Base-by-base conservation (phyloP, 2,113 vertebrate genomes). In the Pogona vitticeps region DNA sequence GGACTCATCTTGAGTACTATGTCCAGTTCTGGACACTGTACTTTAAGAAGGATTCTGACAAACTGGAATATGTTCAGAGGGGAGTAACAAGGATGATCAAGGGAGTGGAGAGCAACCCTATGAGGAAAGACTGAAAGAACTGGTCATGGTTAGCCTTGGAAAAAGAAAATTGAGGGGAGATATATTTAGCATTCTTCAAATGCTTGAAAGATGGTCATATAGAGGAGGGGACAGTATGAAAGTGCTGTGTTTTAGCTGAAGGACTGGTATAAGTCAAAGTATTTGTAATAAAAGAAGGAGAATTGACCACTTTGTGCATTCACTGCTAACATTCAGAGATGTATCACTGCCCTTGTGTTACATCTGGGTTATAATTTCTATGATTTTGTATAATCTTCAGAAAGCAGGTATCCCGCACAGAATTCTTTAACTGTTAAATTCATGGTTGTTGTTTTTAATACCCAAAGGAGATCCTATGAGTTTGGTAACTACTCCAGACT, bases 371-470 rank as follows among this genome's bases (percentile, higher is more conserved):
- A 26, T 76, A 65, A 40, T n/a, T n/a, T n/a, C n/a, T n/a, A n/a
- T n/a, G n/a, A n/a, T n/a, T n/a, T n/a, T n/a, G n/a, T 70, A 84
- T 76, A 20, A n/a, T 12, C 73, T 65, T 86, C 77, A 17, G 73
- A 82, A 87, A 59, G 46, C 31, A 70, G 78, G 61, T 88, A 71
- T 81, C 20, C 23, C 28, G 12, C 36, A 56, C 42, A 91, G 80
- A 13, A 14, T 26, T 89, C 71, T 79, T 56, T 38, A 70, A 1
- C 83, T 89, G 31, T 85, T 88, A 88, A 78, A 63, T 26, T 58
- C 84, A 84, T 52, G 5, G 46, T 52, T 52, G 46, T 52, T n/a
- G 56, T 67, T 18, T 6, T 70, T 21, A 79, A 46, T 78, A 93
- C 80, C 12, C 84, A 80, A 83, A 46, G 15, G 9, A 77, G n/a